Conservation (phyloP, 2,113 vertebrate species). For the Astur gentilis region DNA sequence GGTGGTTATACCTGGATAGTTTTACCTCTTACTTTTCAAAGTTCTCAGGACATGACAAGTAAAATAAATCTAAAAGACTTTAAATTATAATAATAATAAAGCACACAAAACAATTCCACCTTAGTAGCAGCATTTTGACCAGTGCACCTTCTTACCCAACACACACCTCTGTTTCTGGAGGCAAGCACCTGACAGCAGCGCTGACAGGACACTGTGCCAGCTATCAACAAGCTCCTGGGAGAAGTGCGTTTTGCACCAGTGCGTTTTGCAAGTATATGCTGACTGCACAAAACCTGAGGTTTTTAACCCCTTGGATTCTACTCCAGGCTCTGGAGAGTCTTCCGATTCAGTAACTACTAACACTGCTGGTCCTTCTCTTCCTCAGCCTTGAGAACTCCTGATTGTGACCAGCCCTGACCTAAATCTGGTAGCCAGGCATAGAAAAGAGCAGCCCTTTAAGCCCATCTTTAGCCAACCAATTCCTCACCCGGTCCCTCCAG, state of each 20-base stretch:
- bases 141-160: background rate
- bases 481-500: background rate
- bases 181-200: background rate
- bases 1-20: background rate
- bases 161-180: background rate
- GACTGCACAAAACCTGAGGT: background rate
- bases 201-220: background rate
- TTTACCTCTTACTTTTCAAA: background rate
- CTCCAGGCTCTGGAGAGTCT: background rate
- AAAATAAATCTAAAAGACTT: background rate
- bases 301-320: background rate
- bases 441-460: background rate
- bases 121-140: background rate
- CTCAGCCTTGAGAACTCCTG: background rate
- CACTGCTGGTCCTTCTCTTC: background rate
- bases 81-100: background rate
- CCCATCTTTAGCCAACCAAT: background rate
- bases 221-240: rapidly evolving
- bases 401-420: background rate
- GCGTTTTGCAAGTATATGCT: too few relatives aligned
- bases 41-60: background rate
- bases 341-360: background rate
- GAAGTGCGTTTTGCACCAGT: background rate
- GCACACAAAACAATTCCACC: background rate
- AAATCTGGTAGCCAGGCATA: background rate